Conservation (phyloP, 2,113 vertebrate species). For the Bostrychus sinensis region DNA sequence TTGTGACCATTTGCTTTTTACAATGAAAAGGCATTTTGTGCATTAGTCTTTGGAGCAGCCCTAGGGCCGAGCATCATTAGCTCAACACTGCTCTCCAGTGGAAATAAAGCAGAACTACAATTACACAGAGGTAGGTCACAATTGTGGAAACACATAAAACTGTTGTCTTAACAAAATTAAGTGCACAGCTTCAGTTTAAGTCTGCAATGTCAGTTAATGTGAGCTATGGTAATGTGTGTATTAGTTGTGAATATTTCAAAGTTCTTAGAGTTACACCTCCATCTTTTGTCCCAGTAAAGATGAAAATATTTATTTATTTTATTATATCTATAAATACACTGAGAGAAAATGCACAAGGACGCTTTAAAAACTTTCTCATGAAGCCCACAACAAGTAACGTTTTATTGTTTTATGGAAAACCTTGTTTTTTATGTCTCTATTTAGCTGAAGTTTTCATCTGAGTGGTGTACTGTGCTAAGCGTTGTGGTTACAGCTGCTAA, state of each 20-base stretch:
- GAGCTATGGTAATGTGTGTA: too few relatives aligned
- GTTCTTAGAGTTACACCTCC: too few relatives aligned
- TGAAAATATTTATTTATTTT: too few relatives aligned
- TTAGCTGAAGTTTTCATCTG: conserved; percentile 1
- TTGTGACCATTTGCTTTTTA: conserved; percentile 38
- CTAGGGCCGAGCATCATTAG: conserved; percentile 57
- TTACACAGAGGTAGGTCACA: background rate
- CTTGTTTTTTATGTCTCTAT: background rate
- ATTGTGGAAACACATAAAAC: background rate
- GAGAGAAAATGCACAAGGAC: too few relatives aligned
- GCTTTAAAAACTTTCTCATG: background rate
- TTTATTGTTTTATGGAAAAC: background rate
- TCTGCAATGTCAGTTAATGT: too few relatives aligned
- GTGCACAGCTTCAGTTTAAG: too few relatives aligned
- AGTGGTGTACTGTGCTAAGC: background rate
- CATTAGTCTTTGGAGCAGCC: conserved; percentile 42
- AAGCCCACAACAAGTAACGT: background rate
- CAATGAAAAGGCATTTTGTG: conserved; percentile 53
- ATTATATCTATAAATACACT: too few relatives aligned
- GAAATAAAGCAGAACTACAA: conserved; percentile 22
- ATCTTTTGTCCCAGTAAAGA: background rate
- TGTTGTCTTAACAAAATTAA: too few relatives aligned
- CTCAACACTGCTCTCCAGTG: conserved; percentile 80
- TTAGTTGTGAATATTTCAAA: too few relatives aligned
- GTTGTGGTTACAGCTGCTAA: conserved; percentile 12